Evolutionary conservation across 2,888 invertebrate genomes (phyloP), one percentile per base, ranked within the genome.

Genomic region (Synergus japonicus): DNA sequence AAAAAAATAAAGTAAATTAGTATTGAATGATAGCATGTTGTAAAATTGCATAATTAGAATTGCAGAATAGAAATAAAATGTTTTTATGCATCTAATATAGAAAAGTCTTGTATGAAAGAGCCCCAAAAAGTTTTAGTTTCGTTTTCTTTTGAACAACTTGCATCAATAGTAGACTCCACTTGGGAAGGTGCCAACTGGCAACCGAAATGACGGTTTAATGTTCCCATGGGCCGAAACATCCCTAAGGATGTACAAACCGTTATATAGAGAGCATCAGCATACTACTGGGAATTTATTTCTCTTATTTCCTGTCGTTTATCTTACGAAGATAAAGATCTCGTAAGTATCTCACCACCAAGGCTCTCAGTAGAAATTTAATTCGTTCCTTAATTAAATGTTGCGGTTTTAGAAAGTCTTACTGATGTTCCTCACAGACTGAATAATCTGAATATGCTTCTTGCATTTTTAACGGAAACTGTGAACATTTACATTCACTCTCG

Each of bases 301-400:
- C 15, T 49, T 73, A 73, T 54, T 49, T 73, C 37, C 54, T 37
- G 49, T 54, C 29, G 73, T 54, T 73, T 37, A 73, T 37, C 54
- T 73, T 54, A 10, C 10, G 12, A 54, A 73, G 54, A 73, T 73
- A 73, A 54, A 37, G n/a, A 73, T 73, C 54, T 46, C 29, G 46
- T 49, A 49, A 69, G 46, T 69, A 49, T 15, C 46, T 54, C 49
- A 73, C 73, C 29, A 73, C 15, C 54, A 15, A 37, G 29, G 37
- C 37, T 73, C 29, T 37, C 15, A 73, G n/a, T n/a, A 54, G 37
- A 73, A 73, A 73, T 41, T 69, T 69, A 69, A 49, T 69, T 69
- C 29, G 4, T 49, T 69, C 69, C 46, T 69, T 69, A 64, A 64
- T 64, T 64, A 41, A 64, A 64, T 41, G 64, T 41, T 64, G 41